Conservation (phyloP, 2,888 invertebrate genomes). For the Orthosia cruda region DNA sequence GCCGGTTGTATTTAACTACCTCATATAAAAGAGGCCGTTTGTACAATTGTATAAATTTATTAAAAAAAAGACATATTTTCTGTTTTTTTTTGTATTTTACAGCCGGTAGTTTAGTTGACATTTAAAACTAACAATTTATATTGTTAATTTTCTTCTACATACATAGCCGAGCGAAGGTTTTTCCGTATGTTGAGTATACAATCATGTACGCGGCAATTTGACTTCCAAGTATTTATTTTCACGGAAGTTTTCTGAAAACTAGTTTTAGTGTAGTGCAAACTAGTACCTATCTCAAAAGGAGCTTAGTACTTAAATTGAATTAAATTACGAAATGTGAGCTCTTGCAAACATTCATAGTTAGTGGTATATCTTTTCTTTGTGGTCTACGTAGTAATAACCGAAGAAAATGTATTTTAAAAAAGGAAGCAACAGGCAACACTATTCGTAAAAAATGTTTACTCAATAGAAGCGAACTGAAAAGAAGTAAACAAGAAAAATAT, state of each 20-base stretch:
- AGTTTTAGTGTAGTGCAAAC: not conserved
- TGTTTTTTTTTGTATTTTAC: not conserved
- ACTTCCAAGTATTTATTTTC: not conserved
- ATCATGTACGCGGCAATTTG: not conserved
- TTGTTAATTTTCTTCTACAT: not conserved
- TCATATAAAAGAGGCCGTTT: too few relatives aligned
- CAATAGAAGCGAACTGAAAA: too few relatives aligned
- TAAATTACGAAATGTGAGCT: not conserved
- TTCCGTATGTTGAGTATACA: slow-evolving; percentile 15
- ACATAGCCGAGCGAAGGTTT: slow-evolving; percentile 4
- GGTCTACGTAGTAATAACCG: too few relatives aligned
- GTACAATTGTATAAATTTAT: not conserved
- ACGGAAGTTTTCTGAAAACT: slow-evolving; percentile 3
- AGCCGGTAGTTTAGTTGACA: slow-evolving; percentile 2
- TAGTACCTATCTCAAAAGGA: not conserved
- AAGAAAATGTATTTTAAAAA: too few relatives aligned
- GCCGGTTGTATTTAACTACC: too few relatives aligned
- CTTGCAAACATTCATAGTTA: too few relatives aligned
- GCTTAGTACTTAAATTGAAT: not conserved
- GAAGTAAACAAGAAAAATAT: too few relatives aligned
- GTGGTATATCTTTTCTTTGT: too few relatives aligned
- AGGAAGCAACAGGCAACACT: too few relatives aligned
- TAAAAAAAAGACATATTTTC: not conserved
- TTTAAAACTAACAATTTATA: not conserved
- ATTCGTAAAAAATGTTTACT: too few relatives aligned